phyloP scores from a whole-genome alignment of 2,113 vertebrate species.

The Leptocoma aspasia region DNA sequence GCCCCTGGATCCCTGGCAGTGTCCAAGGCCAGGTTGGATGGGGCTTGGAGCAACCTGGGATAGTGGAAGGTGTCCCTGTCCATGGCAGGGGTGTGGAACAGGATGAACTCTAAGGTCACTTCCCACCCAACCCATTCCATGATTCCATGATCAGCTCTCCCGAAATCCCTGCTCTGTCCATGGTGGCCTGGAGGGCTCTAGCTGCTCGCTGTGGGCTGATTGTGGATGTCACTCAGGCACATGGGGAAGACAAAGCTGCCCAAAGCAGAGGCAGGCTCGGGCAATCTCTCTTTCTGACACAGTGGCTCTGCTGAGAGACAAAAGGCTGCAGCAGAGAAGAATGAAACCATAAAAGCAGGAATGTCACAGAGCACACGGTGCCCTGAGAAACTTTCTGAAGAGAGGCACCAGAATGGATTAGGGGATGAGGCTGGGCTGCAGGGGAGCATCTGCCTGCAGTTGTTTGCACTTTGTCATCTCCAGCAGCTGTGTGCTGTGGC shows the following conservation, averaged over 20 bases:
- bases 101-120: background rate
- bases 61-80: background rate
- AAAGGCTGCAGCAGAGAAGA: background rate
- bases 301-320: background rate
- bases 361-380: accelerated
- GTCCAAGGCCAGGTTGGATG: accelerated
- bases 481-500: background rate
- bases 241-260: accelerated
- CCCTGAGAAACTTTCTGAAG: background rate
- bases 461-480: background rate
- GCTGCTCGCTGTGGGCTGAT: background rate
- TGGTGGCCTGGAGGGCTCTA: background rate
- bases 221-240: background rate
- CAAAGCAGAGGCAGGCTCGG: background rate
- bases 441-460: background rate
- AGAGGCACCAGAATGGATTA: background rate
- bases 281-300: background rate
- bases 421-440: background rate
- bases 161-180: accelerated
- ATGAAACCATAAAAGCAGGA: background rate
- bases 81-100: background rate
- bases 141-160: background rate
- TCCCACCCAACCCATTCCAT: background rate
- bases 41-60: background rate
- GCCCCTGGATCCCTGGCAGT: background rate